Evolutionary conservation across 2,797 vertebrate species (phyloP), one percentile per base, ranked within the genome.

Genomic region (Bovichtus variegatus): DNA sequence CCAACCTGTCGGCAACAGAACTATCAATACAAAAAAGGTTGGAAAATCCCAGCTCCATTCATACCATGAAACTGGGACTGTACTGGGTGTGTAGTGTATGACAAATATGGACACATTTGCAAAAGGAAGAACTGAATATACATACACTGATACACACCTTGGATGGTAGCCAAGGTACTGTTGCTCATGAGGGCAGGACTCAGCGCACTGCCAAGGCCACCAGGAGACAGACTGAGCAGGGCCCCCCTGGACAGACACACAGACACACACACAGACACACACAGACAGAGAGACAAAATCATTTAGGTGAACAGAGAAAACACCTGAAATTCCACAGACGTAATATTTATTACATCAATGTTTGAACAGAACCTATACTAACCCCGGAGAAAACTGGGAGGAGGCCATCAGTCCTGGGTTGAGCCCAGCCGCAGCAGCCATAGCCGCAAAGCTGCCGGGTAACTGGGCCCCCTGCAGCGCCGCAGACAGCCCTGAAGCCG

Each of bases 161-260:
- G 98, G 93, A 99, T 98, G 74, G 98, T 99, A 89, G 98, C 98
- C 94, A 99, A 95, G 74, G 98, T 98, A 93, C 96, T 99, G 95
- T 98, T 99, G 93, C 97, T 99, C 97, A 99, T 96, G 87, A 99
- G 94, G 87, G 98, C 97, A 0, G 98, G 97, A 94, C 96, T 97
- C 90, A 99, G 94, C 19, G 97, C 96, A 78, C 97, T 93, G 75
- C 98, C 95, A 80, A 99, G 95, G 57, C 96, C 96, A 80, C 97
- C 97, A 66, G 97, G 96, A 85, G 96, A 94, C 93, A 99, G 95
- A 90, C 97, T 99, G 84, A 99, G 95, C 93, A 99, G 95, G 92
- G 98, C 97, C 77, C 98, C 97, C 92, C 98, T 99, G 74, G 31
- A 34, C n/a, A n/a, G n/a, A 90, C 31, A 84, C 64, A 90, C 60